Conservation (phyloP, 2,797 vertebrate genomes). For the Harpagifer antarcticus region DNA sequence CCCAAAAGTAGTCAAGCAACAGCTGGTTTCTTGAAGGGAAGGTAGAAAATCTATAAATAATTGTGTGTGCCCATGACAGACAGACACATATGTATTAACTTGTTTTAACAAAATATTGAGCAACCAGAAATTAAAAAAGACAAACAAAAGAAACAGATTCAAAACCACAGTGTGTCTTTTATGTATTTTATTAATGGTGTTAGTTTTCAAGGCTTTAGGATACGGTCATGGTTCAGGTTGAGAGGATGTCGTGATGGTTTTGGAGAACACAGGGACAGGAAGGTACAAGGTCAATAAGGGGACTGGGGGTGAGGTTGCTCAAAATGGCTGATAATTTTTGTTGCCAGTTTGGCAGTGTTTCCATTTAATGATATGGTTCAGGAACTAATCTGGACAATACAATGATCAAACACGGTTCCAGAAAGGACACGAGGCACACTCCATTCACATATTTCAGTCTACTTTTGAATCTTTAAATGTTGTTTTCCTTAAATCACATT, state of each 20-base stretch:
- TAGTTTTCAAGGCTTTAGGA: slow-evolving; percentile 40
- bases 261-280: slow-evolving; percentile 26
- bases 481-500: slow-evolving; percentile 4
- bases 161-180: slow-evolving; percentile 31
- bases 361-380: slow-evolving; percentile 16
- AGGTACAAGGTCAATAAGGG: slow-evolving; percentile 53
- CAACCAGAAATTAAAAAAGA: not conserved
- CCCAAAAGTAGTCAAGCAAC: slow-evolving; percentile 25
- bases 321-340: slow-evolving; percentile 31
- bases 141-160: not conserved
- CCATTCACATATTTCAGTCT: not conserved
- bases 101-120: not conserved
- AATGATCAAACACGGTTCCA: slow-evolving; percentile 7
- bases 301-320: slow-evolving; percentile 45
- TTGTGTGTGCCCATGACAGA: not conserved
- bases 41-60: slow-evolving; percentile 11
- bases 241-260: slow-evolving; percentile 34
- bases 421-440: slow-evolving; percentile 36
- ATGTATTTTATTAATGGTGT: slow-evolving; percentile 72
- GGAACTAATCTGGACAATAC: slow-evolving; percentile 31
- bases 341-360: slow-evolving; percentile 27
- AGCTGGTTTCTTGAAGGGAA: slow-evolving; percentile 40
- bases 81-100: fast-evolving
- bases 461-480: slow-evolving; percentile 1
- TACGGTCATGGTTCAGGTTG: slow-evolving; percentile 40